A percentile compares a stretch with the other conserved stretches of the same genome.
Evolutionary conservation across 2,888 invertebrate genomes (phyloP).

Genomic region (Cistogaster globosa): DNA sequence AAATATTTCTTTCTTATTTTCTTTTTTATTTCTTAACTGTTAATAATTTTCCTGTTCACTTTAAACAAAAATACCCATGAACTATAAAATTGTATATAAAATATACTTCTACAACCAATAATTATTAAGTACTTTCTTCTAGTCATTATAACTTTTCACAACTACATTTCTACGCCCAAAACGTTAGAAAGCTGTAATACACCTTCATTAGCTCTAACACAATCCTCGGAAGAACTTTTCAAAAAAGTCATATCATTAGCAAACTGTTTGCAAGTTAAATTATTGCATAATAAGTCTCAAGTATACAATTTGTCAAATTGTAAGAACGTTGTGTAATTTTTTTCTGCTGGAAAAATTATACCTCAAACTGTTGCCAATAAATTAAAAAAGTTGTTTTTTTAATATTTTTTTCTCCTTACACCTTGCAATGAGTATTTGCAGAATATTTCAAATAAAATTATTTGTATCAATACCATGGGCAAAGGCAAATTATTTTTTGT

Average conservation of each 20-base stretch:
- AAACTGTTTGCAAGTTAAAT: conserved; percentile 58
- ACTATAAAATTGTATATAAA: too few species aligned
- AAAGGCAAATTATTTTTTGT: conserved; percentile 53
- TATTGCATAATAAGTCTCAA: conserved; percentile 69
- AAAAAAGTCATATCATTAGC: conserved; percentile 60
- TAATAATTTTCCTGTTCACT: too few species aligned
- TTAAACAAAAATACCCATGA: too few species aligned
- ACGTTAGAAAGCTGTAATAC: background rate
- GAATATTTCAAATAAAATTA: conserved; percentile 35
- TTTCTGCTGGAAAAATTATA: conserved; percentile 63
- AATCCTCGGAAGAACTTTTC: conserved; percentile 37
- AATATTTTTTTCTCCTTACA: conserved; percentile 4
- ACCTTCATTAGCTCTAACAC: conserved; percentile 54
- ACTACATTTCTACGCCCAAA: conserved; percentile 10
- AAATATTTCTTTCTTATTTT: background rate
- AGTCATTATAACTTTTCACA: conserved; percentile 43
- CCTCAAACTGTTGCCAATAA: conserved; percentile 69
- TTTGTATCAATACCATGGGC: conserved; percentile 56
- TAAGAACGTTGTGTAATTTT: conserved; percentile 54
- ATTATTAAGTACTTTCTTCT: conserved; percentile 37
- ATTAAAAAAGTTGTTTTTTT: conserved; percentile 66
- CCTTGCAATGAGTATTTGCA: conserved; percentile 11
- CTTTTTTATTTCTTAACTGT: too few species aligned
- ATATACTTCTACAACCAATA: background rate
- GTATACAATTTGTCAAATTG: conserved; percentile 70